phyloP scores from a whole-genome alignment of 1,140 invertebrate genomes.

The Plectus sambesii region DNA sequence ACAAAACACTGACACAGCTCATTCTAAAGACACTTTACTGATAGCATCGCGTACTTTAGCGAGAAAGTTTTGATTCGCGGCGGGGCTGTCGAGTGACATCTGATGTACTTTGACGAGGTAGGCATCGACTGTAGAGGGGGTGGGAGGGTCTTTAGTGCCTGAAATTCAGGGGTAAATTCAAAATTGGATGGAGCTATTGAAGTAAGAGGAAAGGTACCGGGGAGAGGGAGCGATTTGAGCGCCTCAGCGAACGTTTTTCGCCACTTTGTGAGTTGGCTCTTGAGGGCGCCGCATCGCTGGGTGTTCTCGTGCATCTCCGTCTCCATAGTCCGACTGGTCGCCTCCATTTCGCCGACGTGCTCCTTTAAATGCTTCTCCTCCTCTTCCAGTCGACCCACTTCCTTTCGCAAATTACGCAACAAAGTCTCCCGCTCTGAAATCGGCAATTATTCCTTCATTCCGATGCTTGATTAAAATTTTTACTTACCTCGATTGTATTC shows the following conservation, averaged over 20 bases:
- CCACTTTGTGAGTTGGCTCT: slow-evolving; percentile 2
- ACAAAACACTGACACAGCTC: too few species aligned
- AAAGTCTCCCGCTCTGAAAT: slow-evolving; percentile 7
- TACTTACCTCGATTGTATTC: slow-evolving; percentile 9
- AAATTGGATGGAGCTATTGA: too few species aligned
- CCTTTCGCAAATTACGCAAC: slow-evolving; percentile 7
- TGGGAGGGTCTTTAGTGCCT: too few species aligned
- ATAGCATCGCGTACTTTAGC: too few species aligned
- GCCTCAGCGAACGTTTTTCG: background rate
- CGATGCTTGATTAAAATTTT: too few species aligned
- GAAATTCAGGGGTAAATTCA: too few species aligned
- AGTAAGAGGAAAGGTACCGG: too few species aligned
- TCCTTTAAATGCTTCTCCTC: slow-evolving; percentile 6
- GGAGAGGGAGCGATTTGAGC: slow-evolving; percentile 1
- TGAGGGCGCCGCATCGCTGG: background rate
- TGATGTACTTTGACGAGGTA: too few species aligned
- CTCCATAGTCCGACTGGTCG: background rate
- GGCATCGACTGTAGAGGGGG: too few species aligned
- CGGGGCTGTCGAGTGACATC: too few species aligned
- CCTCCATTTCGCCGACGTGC: slow-evolving; percentile 3
- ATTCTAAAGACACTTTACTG: too few species aligned
- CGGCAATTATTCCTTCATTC: background rate
- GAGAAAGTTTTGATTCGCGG: too few species aligned
- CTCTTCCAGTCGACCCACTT: slow-evolving; percentile 9
- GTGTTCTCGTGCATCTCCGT: background rate